A percentile compares a stretch with the other conserved stretches of the same genome.
These are phyloP conservation scores for Campoletis raptor DNA, from an alignment of 2,888 invertebrate genomes.

Conservation along the genomic window DNA sequence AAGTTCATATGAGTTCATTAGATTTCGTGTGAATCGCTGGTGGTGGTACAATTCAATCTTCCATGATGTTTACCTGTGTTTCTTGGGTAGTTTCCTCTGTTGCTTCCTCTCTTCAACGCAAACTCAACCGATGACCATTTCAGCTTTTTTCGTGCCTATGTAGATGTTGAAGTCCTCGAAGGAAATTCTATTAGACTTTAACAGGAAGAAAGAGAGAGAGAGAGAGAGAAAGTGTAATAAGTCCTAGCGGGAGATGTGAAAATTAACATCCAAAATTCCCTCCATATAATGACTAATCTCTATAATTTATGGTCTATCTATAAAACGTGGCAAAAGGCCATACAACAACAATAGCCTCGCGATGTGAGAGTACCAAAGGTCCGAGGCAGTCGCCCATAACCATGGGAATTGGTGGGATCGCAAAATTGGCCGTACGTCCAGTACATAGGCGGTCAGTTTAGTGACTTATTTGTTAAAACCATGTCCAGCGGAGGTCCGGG, in stretches of 20 bases:
- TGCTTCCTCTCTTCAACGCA: no score
- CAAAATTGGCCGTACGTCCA: constrained; percentile 75
- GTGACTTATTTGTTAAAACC: constrained; percentile 36
- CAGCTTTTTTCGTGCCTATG: no score
- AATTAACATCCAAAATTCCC: neutral
- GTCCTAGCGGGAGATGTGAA: neutral
- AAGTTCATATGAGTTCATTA: no score
- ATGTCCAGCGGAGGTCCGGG: constrained; percentile 34
- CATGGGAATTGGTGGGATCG: constrained; percentile 74
- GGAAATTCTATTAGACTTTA: no score
- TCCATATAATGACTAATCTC: neutral
- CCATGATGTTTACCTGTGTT: no score
- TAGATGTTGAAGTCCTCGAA: neutral
- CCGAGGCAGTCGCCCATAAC: constrained; percentile 61
- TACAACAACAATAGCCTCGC: constrained; percentile 59
- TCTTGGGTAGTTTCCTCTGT: no score
- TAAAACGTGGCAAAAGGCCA: constrained; percentile 9
- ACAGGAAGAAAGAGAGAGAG: neutral
- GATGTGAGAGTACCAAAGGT: constrained; percentile 25
- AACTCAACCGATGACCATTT: no score
- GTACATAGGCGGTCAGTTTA: constrained; percentile 71
- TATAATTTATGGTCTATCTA: constrained; percentile 6
- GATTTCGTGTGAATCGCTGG: no score
- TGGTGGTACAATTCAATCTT: no score
- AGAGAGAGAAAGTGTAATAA: neutral